phyloP scores from a whole-genome alignment of 2,113 vertebrate genomes.

The Indri indri region DNA sequence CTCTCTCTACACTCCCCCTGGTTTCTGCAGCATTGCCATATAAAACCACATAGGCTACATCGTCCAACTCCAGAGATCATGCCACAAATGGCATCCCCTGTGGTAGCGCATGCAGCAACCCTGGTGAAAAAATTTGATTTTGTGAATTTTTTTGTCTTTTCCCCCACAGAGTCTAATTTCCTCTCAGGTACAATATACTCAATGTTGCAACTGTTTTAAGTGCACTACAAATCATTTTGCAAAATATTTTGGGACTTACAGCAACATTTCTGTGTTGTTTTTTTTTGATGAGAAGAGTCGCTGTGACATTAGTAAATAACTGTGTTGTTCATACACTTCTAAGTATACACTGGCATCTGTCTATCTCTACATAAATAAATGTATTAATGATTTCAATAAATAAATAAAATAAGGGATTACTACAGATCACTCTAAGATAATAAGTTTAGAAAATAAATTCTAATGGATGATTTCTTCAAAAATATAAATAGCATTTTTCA shows the following conservation, averaged over 20 bases:
- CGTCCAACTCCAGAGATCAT: too few relatives aligned
- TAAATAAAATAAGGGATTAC: not conserved
- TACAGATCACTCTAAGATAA: not conserved
- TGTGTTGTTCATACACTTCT: not conserved
- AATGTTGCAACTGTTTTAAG: not conserved
- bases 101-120: fast-evolving
- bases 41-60: not conserved
- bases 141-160: not conserved
- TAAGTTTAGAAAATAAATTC: not conserved
- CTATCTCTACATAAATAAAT: not conserved
- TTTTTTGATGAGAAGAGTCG: not conserved
- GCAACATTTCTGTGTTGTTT: not conserved
- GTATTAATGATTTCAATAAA: not conserved
- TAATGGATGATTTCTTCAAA: not conserved
- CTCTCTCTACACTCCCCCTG: not conserved
- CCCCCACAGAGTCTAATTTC: not conserved
- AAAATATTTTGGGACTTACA: not conserved
- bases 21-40: not conserved
- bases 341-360: not conserved
- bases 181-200: not conserved
- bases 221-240: not conserved
- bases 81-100: fast-evolving
- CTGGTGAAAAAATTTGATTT: not conserved
- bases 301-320: not conserved
- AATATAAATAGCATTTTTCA: not conserved